A percentile compares a stretch with the other conserved stretches of the same genome.
phyloP scores from a whole-genome alignment of 2,797 vertebrate genomes.

The Aldrovandia affinis region DNA sequence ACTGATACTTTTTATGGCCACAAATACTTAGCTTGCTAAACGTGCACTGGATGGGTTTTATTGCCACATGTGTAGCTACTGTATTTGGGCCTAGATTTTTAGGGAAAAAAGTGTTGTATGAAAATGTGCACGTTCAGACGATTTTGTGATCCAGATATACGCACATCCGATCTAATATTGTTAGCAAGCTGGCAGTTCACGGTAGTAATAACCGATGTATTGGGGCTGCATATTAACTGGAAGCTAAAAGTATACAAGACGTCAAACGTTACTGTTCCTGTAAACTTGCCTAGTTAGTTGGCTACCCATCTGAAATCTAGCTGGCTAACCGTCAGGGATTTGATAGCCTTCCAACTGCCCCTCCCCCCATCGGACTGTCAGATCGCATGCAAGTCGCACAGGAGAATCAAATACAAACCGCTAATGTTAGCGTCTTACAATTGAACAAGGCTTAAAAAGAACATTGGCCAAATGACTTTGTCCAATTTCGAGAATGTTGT shows the following conservation, averaged over 20 bases:
- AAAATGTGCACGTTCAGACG: background rate
- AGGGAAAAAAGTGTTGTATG: background rate
- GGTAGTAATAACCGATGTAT: background rate
- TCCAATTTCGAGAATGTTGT: background rate
- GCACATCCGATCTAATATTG: background rate
- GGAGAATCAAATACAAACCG: constrained; percentile 6
- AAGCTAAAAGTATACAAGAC: background rate
- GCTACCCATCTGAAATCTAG: background rate
- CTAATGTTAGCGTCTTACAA: background rate
- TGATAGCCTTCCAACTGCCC: background rate
- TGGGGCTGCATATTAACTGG: background rate
- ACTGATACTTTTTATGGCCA: background rate
- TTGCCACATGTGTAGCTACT: background rate
- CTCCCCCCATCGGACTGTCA: constrained; percentile 1
- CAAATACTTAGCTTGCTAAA: background rate
- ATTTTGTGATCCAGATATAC: background rate
- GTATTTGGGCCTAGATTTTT: background rate
- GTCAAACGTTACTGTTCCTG: background rate
- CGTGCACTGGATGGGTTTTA: background rate
- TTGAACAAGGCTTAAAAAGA: background rate
- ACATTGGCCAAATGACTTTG: background rate
- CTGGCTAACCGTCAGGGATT: background rate
- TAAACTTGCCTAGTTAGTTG: background rate
- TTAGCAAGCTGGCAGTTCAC: background rate
- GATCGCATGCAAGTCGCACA: background rate